Evolutionary conservation across 1,140 invertebrate genomes (phyloP).

Genomic region (Tribolium castaneum): DNA sequence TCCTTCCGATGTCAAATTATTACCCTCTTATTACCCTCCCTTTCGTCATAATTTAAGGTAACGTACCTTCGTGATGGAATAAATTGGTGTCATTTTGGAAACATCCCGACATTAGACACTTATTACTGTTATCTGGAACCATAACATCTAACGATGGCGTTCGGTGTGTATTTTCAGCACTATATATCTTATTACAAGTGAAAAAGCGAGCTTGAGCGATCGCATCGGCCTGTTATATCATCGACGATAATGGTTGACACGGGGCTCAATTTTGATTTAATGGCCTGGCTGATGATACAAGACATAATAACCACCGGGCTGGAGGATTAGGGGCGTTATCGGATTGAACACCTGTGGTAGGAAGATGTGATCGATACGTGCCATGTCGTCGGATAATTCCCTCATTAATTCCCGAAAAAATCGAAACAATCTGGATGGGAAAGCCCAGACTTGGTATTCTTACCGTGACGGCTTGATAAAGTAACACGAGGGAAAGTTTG

Average conservation of each 20-base stretch:
- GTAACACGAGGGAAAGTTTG: slow-evolving; percentile 34
- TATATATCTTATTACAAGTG: not conserved
- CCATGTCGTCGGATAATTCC: not conserved
- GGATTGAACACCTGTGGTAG: slow-evolving; percentile 12
- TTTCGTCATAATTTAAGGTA: slow-evolving; percentile 40
- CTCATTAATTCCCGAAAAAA: not conserved
- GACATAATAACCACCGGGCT: slow-evolving; percentile 2
- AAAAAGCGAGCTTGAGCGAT: not conserved
- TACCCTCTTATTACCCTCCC: slow-evolving; percentile 15
- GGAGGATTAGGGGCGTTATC: slow-evolving; percentile 2
- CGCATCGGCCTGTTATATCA: not conserved
- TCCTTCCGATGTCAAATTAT: slow-evolving; percentile 39
- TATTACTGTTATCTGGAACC: slow-evolving; percentile 6
- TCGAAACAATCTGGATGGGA: no score
- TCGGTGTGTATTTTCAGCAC: not conserved
- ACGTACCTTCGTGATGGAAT: slow-evolving; percentile 8
- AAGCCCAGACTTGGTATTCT: not conserved
- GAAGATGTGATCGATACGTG: not conserved
- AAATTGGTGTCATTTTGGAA: slow-evolving; percentile 42
- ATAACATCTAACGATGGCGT: slow-evolving; percentile 9
- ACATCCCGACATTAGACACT: slow-evolving; percentile 18
- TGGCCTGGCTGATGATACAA: slow-evolving; percentile 6
- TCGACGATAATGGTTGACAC: slow-evolving; percentile 6
- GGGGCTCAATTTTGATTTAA: not conserved
- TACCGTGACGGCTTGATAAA: slow-evolving; percentile 42